Conservation (phyloP, 2,888 invertebrate species). For the Dynastes hyllus region DNA sequence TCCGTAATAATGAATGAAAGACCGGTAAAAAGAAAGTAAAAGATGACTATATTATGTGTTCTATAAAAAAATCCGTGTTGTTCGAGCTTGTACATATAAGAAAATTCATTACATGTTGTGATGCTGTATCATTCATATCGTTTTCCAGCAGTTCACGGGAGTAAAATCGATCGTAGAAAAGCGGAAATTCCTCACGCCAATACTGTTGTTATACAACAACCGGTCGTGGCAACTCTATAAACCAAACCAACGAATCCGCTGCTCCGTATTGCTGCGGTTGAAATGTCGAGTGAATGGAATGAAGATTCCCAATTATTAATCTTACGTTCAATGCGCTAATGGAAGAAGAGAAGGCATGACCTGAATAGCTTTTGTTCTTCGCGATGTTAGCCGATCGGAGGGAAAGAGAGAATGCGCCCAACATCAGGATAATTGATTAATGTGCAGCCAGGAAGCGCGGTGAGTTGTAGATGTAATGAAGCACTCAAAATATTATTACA, state of each 20-base stretch:
- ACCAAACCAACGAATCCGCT: background rate
- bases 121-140: background rate
- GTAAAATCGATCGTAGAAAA: background rate
- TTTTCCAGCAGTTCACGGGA: background rate
- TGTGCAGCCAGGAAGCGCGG: background rate
- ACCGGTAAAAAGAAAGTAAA: too few species aligned
- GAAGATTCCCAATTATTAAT: constrained; percentile 36
- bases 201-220: constrained; percentile 10
- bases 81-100: too few species aligned
- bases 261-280: background rate
- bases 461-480: constrained; percentile 11
- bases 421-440: constrained; percentile 20
- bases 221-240: constrained; percentile 3
- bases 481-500: constrained; percentile 17
- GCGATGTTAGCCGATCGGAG: background rate
- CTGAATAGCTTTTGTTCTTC: constrained; percentile 30
- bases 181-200: background rate
- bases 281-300: constrained; percentile 40
- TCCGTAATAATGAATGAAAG: too few species aligned
- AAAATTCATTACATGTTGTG: too few species aligned
- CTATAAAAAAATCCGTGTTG: too few species aligned
- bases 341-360: constrained; percentile 36
- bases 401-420: background rate
- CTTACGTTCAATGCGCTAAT: constrained; percentile 15
- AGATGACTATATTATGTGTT: too few species aligned